Percentiles rank a stretch among this genome's conserved stretches.
phyloP scores from a whole-genome alignment of 2,888 invertebrate genomes.

The Papilio elwesi region DNA sequence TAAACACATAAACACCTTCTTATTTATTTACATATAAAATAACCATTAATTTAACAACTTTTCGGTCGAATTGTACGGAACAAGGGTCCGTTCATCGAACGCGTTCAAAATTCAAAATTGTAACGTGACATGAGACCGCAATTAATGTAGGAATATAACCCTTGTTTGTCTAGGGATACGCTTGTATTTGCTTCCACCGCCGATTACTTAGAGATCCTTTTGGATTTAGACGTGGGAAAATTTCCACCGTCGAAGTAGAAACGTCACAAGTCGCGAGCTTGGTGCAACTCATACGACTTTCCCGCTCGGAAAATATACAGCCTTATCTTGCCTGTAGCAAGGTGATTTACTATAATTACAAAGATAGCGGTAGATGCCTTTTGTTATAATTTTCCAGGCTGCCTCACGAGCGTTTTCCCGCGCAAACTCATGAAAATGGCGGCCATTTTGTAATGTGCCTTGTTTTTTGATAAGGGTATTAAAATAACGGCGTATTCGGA shows the following conservation, averaged over 20 bases:
- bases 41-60: constrained; percentile 57
- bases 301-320: constrained; percentile 63
- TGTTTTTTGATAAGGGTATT: constrained; percentile 85
- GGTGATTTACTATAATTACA: constrained; percentile 85
- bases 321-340: constrained; percentile 82
- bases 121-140: constrained; percentile 64
- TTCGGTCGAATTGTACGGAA: constrained; percentile 72
- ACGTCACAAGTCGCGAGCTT: constrained; percentile 62
- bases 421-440: constrained; percentile 81
- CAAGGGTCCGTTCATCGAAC: constrained; percentile 79
- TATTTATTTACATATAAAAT: constrained; percentile 39
- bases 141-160: constrained; percentile 42
- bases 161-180: constrained; percentile 50
- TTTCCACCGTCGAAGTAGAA: constrained; percentile 58
- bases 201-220: constrained; percentile 59
- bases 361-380: constrained; percentile 84
- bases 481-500: constrained; percentile 79
- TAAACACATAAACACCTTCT: constrained; percentile 36
- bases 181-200: constrained; percentile 54
- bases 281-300: constrained; percentile 68
- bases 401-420: constrained; percentile 79
- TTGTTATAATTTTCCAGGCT: constrained; percentile 84
- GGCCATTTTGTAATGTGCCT: constrained; percentile 83
- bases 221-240: constrained; percentile 51
- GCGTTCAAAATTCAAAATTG: constrained; percentile 57